Base-by-base conservation (phyloP, 2,113 vertebrate species). In the Struthio camelus region DNA sequence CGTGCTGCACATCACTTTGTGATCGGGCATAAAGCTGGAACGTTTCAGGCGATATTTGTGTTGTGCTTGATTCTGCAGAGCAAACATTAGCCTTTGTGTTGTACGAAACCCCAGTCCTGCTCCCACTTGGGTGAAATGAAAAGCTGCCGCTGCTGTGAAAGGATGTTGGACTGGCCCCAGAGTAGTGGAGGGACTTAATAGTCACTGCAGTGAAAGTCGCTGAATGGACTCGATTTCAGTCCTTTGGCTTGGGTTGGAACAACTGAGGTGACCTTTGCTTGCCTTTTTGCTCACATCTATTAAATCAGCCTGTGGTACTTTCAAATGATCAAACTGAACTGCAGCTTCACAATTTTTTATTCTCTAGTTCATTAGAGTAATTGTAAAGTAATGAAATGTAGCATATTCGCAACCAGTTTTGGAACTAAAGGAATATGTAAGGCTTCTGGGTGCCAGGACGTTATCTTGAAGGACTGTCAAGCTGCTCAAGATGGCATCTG, bases 21-120 rank as follows among this genome's bases (percentile, higher is more conserved):
- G 40, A 62, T 50, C 30, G 67, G 81, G 58, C 58, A 22, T 34
- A 24, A 66, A 77, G 53, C 87, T 94, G 92, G 54, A 78, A 67
- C 18, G 56, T 84, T 86, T 50, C 61, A 32, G 46, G 11, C 58
- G 28, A 5, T 86, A 8, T 38, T 80, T 82, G 75, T 80, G 56
- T 14, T 28, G 36, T 75, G 87, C 76, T 61, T 70, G 42, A 24
- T 75, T 64, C 44, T 42, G 82, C 82, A 88, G 73, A 84, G 36
- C 46, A 34, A 59, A 51, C 27, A 1, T 0, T 73, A 50, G 34
- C 59, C 77, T 81, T 80, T 51, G 66, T 44, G 19, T 56, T 44
- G 27, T 7, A 2, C 0, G 1, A 34, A 92, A 83, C 22, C 11
- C n/a, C 6, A 4, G 15, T 16, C 53, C n/a, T 46, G 10, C 34